Conservation (phyloP, 2,797 vertebrate genomes). For the Parauchenoglanis punctatus region DNA sequence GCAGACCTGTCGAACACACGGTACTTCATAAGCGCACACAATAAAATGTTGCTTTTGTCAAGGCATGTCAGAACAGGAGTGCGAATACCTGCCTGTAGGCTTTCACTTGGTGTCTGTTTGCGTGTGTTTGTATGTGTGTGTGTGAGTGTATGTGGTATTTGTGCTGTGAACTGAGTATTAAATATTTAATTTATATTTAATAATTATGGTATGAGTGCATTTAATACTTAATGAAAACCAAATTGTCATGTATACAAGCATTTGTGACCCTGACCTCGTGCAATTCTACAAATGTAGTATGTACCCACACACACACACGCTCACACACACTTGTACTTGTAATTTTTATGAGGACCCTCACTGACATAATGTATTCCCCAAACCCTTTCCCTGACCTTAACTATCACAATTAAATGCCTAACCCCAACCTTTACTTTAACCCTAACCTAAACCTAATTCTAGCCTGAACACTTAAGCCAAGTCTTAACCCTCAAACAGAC, state of each 20-base stretch:
- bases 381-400: too few relatives aligned
- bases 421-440: too few relatives aligned
- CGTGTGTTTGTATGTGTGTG: constrained; percentile 49
- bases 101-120: constrained; percentile 50
- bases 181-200: neutral
- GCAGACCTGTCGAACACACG: constrained; percentile 46
- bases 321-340: neutral
- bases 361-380: too few relatives aligned
- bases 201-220: neutral
- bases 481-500: too few relatives aligned
- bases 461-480: too few relatives aligned
- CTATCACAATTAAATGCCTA: too few relatives aligned
- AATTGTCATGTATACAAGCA: neutral
- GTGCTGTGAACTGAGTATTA: neutral
- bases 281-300: neutral
- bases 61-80: constrained; percentile 68
- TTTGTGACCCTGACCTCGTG: neutral
- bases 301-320: neutral
- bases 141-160: constrained; percentile 43
- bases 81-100: constrained; percentile 54
- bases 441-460: too few relatives aligned
- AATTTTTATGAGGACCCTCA: too few relatives aligned
- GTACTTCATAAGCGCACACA: constrained; percentile 59
- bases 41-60: constrained; percentile 60
- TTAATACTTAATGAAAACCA: neutral